phyloP scores from a whole-genome alignment of 1,140 invertebrate species.

The Lepidurus packardi region DNA sequence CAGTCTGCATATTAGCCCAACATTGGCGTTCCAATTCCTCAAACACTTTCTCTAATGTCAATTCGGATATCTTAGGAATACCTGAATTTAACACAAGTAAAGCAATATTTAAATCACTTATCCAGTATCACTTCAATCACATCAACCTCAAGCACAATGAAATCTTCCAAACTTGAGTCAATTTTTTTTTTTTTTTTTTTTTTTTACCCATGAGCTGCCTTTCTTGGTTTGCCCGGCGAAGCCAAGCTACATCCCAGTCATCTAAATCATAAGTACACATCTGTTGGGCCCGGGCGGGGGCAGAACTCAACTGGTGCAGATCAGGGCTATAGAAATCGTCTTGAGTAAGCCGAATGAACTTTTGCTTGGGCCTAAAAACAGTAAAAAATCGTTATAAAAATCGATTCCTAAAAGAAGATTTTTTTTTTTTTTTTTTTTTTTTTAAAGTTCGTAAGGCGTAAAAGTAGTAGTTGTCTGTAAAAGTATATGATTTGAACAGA shows the following conservation, averaged over 20 bases:
- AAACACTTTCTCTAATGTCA: constrained; percentile 83
- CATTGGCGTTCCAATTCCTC: constrained; percentile 86
- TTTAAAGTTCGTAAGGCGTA: no score
- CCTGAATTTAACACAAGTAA: constrained; percentile 46
- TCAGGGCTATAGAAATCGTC: constrained; percentile 79
- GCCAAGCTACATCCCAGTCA: constrained; percentile 85
- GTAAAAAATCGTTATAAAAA: constrained; percentile 28
- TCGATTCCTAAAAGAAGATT: constrained; percentile 24
- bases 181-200: constrained; percentile 27
- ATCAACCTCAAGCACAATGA: background rate
- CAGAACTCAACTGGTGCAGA: constrained; percentile 76
- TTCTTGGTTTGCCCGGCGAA: constrained; percentile 79
- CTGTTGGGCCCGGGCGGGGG: constrained; percentile 78
- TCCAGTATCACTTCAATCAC: background rate
- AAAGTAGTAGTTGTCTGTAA: background rate
- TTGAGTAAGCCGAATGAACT: constrained; percentile 80
- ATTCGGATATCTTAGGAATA: constrained; percentile 65
- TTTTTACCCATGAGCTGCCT: constrained; percentile 55
- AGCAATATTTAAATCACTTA: constrained; percentile 16
- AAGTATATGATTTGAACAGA: constrained; percentile 17
- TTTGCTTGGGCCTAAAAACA: constrained; percentile 74
- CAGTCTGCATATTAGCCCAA: constrained; percentile 89
- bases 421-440: background rate
- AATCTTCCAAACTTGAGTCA: background rate
- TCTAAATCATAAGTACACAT: constrained; percentile 93